Conservation (phyloP, 2,888 invertebrate genomes). For the Lepetodrilus schrolli region DNA sequence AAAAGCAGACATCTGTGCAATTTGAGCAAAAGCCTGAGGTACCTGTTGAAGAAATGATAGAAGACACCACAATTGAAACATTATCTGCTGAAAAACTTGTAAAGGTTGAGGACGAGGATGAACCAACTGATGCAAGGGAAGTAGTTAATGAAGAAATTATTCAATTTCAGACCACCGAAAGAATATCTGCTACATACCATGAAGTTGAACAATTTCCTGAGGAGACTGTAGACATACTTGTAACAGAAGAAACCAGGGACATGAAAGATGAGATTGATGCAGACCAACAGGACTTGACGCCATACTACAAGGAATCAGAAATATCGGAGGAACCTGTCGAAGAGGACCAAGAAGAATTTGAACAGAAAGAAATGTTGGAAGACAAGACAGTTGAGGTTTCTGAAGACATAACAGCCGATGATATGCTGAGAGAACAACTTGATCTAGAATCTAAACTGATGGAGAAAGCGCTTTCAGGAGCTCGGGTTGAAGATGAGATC, state of each 20-base stretch:
- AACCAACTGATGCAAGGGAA: neutral
- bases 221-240: neutral
- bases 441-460: neutral
- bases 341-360: slow-evolving; percentile 31
- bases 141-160: neutral
- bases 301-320: neutral
- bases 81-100: neutral
- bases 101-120: neutral
- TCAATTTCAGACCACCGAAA: neutral
- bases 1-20: too few species aligned
- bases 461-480: neutral
- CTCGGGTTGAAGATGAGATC: neutral
- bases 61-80: neutral
- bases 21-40: neutral
- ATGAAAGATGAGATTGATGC: neutral
- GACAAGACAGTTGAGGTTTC: slow-evolving; percentile 16
- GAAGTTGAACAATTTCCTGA: neutral
- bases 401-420: too few species aligned
- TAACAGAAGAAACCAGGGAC: neutral
- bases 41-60: neutral
- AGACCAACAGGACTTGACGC: neutral
- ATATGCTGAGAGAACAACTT: neutral
- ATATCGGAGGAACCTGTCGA: neutral
- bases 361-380: neutral
- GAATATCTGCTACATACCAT: neutral